Evolutionary conservation across 35 echinoderm and acorn worm genomes (phyloP).

Genomic region (Acanthaster planci): DNA sequence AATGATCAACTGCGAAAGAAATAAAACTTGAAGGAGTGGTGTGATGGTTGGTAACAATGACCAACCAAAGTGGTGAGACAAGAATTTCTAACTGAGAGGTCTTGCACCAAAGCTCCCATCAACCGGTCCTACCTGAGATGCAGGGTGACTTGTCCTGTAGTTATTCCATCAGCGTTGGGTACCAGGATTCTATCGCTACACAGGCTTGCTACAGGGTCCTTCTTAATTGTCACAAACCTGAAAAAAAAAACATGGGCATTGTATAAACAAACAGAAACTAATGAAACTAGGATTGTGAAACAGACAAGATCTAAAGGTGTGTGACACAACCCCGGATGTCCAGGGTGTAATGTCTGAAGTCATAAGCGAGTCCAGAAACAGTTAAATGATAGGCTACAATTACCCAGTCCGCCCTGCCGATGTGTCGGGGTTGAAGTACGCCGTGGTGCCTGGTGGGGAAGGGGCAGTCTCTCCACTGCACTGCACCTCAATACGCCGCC

Average conservation of each 20-base stretch:
- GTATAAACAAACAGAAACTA: background rate
- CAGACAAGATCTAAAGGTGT: no score
- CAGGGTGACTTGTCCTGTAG: constrained; percentile 38
- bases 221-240: constrained; percentile 74
- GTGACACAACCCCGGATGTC: no score
- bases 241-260: no score
- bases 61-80: no score
- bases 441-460: constrained; percentile 28
- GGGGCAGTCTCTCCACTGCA: constrained; percentile 53
- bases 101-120: no score
- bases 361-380: no score
- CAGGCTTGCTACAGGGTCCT: constrained; percentile 78
- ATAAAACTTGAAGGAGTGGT: no score
- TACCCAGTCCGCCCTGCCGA: constrained; percentile 71
- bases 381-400: background rate
- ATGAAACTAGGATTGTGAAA: no score
- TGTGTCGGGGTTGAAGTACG: constrained; percentile 38
- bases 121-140: constrained; percentile 65
- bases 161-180: constrained; percentile 52
- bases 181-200: constrained; percentile 69
- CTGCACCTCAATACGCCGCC: constrained; percentile 67
- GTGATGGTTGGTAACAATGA: no score
- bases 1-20: no score
- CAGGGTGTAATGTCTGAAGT: no score
- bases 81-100: no score